These are phyloP conservation scores for Petrocephalus schoutedeni DNA, from an alignment of 2,797 vertebrate genomes.

Conservation along the genomic window DNA sequence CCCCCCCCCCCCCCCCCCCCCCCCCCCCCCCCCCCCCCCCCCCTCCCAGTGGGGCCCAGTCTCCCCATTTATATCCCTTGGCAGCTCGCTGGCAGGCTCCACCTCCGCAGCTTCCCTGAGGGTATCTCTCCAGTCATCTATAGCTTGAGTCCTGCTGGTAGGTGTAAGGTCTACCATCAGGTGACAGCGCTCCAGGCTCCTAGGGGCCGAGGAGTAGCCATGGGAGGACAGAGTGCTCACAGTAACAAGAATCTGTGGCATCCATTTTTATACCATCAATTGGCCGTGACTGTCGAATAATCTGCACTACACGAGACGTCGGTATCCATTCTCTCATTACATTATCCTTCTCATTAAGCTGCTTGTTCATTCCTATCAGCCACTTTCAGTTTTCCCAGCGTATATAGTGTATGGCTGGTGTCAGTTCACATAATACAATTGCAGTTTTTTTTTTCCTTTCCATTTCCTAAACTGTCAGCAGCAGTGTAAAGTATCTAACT, in stretches of 20 bases:
- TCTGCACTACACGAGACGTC: not conserved
- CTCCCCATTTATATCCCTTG: not conserved
- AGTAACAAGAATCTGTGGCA: not conserved
- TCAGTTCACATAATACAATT: conserved; percentile 1
- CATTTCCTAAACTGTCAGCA: not conserved
- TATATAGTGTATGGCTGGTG: not conserved
- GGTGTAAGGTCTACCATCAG: not conserved
- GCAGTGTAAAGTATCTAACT: not conserved
- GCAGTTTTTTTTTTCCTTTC: not conserved
- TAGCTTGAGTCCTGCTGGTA: not conserved
- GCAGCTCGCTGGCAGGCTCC: not conserved
- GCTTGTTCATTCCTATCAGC: not conserved
- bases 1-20: not conserved
- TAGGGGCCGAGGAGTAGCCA: not conserved
- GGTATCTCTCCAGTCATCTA: not conserved
- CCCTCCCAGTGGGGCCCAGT: not conserved
- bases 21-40: not conserved
- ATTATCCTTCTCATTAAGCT: conserved; percentile 7
- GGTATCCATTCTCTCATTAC: not conserved
- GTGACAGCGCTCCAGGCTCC: not conserved
- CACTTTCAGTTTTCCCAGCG: not conserved
- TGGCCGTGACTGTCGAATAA: not conserved
- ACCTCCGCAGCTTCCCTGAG: not conserved
- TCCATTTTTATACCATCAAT: not conserved
- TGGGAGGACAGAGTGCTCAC: not conserved